phyloP scores from a whole-genome alignment of 2,113 vertebrate species.

The Poeciliopsis turrubarensis region DNA sequence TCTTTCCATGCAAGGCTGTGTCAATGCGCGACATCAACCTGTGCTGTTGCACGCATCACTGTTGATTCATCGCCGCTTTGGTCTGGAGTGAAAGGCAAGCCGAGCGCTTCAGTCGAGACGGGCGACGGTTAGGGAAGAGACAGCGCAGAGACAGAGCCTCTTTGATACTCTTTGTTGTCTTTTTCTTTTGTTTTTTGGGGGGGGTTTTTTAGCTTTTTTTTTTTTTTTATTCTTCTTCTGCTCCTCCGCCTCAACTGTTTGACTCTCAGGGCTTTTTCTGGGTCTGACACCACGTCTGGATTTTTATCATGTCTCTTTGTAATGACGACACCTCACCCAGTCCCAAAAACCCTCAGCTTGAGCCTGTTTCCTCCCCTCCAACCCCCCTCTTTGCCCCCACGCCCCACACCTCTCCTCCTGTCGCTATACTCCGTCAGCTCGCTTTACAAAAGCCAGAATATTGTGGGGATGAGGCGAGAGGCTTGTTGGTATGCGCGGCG shows the following conservation, averaged over 20 bases:
- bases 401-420: not conserved
- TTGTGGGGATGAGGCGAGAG: slow-evolving; percentile 58
- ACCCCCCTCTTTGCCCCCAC: not conserved
- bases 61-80: slow-evolving; percentile 68
- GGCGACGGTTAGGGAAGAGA: slow-evolving; percentile 69
- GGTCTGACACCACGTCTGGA: slow-evolving; percentile 46
- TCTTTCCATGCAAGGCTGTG: slow-evolving; percentile 51
- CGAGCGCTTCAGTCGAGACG: slow-evolving; percentile 62
- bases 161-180: slow-evolving; percentile 70
- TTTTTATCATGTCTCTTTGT: slow-evolving; percentile 62
- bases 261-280: slow-evolving; percentile 71
- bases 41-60: slow-evolving; percentile 60
- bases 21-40: slow-evolving; percentile 63
- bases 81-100: slow-evolving; percentile 67
- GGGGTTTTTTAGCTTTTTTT: not conserved
- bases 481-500: slow-evolving; percentile 73
- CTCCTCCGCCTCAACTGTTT: slow-evolving; percentile 58
- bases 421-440: slow-evolving; percentile 60
- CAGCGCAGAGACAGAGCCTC: slow-evolving; percentile 44
- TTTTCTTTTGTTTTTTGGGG: slow-evolving; percentile 8
- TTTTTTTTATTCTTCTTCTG: slow-evolving; percentile 6
- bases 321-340: slow-evolving; percentile 69
- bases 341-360: slow-evolving; percentile 59
- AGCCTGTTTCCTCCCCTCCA: not conserved
- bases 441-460: slow-evolving; percentile 61